A percentile compares a stretch with the other conserved stretches of the same genome.
Evolutionary conservation across 2,113 vertebrate species (phyloP).

Genomic region (Hemichromis elongatus): DNA sequence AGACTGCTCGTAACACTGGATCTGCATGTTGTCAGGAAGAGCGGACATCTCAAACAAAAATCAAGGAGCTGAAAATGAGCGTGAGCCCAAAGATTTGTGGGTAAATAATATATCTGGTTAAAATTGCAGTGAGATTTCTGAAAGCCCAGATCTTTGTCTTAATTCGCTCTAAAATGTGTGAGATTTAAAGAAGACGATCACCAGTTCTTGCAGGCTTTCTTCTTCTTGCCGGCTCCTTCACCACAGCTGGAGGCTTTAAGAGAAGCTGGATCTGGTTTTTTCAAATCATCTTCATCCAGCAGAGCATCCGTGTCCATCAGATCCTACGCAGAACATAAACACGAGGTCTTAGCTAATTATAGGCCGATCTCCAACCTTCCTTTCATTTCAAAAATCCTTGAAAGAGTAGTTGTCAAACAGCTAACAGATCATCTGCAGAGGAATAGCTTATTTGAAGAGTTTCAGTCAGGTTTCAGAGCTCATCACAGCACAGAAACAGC

Average conservation of each 20-base stretch:
- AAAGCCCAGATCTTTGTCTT: background rate
- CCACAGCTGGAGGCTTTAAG: slow-evolving; percentile 81
- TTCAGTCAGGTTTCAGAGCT: too few species aligned
- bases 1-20: background rate
- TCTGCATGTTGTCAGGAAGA: background rate
- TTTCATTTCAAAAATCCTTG: too few species aligned
- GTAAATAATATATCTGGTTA: background rate
- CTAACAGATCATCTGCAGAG: too few species aligned
- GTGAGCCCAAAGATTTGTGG: fast-evolving
- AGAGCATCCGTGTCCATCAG: slow-evolving; percentile 90
- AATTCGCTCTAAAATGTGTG: fast-evolving
- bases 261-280: slow-evolving; percentile 86
- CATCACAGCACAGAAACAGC: too few species aligned
- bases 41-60: background rate
- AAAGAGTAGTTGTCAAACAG: too few species aligned
- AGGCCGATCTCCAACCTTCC: too few species aligned
- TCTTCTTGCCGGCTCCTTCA: slow-evolving; percentile 77
- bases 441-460: too few species aligned
- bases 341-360: too few species aligned
- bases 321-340: slow-evolving; percentile 71
- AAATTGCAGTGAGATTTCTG: background rate
- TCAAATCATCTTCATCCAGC: slow-evolving; percentile 88
- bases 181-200: slow-evolving; percentile 40
- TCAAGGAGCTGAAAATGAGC: background rate
- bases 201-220: slow-evolving; percentile 97